phyloP scores from a whole-genome alignment of 2,797 vertebrate species.

The Labeo calbasu region DNA sequence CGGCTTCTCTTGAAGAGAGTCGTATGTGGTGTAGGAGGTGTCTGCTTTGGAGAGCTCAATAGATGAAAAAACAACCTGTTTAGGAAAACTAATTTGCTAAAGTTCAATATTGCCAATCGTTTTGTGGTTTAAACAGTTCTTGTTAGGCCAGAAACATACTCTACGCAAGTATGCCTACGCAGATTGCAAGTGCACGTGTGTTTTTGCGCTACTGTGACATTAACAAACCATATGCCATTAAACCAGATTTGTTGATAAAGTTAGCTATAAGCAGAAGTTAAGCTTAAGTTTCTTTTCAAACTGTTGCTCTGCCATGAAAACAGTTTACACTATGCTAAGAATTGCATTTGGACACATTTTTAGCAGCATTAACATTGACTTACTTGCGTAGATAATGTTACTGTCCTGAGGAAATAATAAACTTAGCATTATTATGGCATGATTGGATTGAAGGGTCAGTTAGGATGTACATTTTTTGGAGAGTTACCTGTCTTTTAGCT shows the following conservation, averaged over 20 bases:
- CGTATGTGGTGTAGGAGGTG: conserved; percentile 18
- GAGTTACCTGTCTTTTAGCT: conserved; percentile 5
- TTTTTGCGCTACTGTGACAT: not conserved
- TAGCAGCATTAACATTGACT: conserved; percentile 5
- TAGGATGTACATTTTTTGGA: conserved; percentile 3
- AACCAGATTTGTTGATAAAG: not conserved
- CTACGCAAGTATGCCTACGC: not conserved
- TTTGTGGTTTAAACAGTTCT: not conserved
- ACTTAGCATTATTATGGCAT: not conserved
- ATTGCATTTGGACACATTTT: not conserved
- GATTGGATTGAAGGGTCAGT: not conserved
- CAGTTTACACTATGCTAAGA: not conserved
- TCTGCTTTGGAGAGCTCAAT: not conserved
- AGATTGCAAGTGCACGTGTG: not conserved
- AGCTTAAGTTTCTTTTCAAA: not conserved
- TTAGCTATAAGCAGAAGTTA: not conserved
- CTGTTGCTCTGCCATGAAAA: not conserved
- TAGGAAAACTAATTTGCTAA: not conserved
- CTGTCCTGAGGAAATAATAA: not conserved
- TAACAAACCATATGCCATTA: not conserved
- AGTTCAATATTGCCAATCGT: conserved; percentile 6
- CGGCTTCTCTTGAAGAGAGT: too few relatives aligned
- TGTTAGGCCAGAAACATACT: not conserved
- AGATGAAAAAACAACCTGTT: not conserved
- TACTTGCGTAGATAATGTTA: not conserved